Base-by-base conservation (phyloP, 2,888 invertebrate genomes). In the Lycocerus yunnanus region DNA sequence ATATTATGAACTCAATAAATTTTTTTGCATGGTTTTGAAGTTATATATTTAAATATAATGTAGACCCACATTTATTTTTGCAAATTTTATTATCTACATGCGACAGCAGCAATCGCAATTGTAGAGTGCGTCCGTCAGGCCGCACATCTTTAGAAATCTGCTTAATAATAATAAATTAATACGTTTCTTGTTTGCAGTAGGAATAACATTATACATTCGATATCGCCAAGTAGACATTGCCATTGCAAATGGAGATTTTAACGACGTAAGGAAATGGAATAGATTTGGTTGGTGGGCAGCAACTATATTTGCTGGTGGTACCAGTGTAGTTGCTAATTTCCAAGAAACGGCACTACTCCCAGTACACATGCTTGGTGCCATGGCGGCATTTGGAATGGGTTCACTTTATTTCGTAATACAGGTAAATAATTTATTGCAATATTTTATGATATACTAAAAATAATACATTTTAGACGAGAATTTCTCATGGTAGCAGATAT, bases 261-360 rank as follows among this genome's bases (percentile, higher is more conserved):
- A 43, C 13, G n/a, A 60, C 6, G 11, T 18, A 24, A 16, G 66
- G n/a, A 72, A 67, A 11, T 77, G 72, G 72, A 77, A 77, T 27
- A 15, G 10, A 2, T 15, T 66, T 9, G 61, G 69, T n/a, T 61
- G 69, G 63, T 24, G 77, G 78, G 10, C 15, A n/a, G 16, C n/a
- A 15, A 58, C 68, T 15, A 15, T 73, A 0, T 66, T 72, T 10
- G 63, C 60, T 14, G 11, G 71, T 10, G 79, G 79, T 15, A 67
- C 77, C 15, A 77, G 71, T 21, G 15, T 79, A 1, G 72, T 72
- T 15, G 77, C 65, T 4, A 79, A 79, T 61, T 79, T 78, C 72
- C 79, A 78, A 67, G 76, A 76, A 68, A 76, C 74, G 5, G 68
- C 63, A 0, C 16, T 75, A 8, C 27, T 66, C 5, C 60, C 14